A percentile compares a stretch with the other conserved stretches of the same genome.
phyloP scores from a whole-genome alignment of 2,888 invertebrate genomes.

The Cosmorhoe ocellata region DNA sequence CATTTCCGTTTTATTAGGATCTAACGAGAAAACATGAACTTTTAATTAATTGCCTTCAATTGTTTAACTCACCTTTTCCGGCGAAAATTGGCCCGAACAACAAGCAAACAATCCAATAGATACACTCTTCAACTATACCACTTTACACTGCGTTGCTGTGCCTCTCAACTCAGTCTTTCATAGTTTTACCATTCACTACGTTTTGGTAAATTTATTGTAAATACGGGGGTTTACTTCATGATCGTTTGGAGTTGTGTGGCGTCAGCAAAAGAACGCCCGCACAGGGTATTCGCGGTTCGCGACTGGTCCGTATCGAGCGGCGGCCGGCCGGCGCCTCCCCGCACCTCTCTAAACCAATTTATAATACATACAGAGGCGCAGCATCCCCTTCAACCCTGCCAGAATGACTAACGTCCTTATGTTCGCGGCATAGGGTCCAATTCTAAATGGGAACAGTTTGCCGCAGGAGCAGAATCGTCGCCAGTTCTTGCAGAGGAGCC shows the following conservation, averaged over 20 bases:
- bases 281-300: constrained; percentile 42
- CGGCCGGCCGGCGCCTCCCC: constrained; percentile 52
- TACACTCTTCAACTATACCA: constrained; percentile 17
- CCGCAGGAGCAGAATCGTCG: constrained; percentile 78
- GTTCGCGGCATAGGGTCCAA: constrained; percentile 26
- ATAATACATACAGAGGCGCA: constrained; percentile 82
- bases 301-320: constrained; percentile 78
- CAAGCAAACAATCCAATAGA: constrained; percentile 32
- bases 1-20: not conserved
- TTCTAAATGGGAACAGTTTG: constrained; percentile 49
- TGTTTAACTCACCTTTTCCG: constrained; percentile 30
- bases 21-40: constrained; percentile 13
- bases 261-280: constrained; percentile 24
- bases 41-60: constrained; percentile 9
- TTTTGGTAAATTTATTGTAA: constrained; percentile 6
- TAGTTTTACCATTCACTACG: constrained; percentile 19
- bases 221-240: constrained; percentile 46
- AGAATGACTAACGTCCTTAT: constrained; percentile 46
- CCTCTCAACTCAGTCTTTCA: constrained; percentile 4
- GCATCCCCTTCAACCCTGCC: constrained; percentile 64
- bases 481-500: constrained; percentile 70
- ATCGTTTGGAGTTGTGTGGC: constrained; percentile 34
- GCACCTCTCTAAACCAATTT: constrained; percentile 81
- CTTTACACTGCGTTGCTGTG: constrained; percentile 4
- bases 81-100: constrained; percentile 18